Conservation (phyloP, 2,797 vertebrate genomes). For the Natrix natrix region DNA sequence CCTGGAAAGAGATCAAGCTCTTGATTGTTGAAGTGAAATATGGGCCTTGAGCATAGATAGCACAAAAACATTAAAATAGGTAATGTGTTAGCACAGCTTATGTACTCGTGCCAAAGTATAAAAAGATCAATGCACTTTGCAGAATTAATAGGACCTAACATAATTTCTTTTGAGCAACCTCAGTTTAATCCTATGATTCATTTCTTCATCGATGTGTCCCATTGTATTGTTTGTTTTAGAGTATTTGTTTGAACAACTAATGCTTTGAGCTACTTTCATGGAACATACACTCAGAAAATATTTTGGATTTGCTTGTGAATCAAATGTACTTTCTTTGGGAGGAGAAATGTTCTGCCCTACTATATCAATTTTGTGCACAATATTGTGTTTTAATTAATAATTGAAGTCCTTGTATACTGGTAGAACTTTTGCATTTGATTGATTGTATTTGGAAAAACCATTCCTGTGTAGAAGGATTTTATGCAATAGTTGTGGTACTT, state of each 20-base stretch:
- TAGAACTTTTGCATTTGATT: not conserved
- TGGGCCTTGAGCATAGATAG: slow-evolving; percentile 8
- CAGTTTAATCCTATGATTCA: not conserved
- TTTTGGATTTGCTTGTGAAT: not conserved
- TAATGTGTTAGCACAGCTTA: slow-evolving; percentile 19
- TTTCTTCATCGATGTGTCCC: not conserved
- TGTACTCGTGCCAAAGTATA: not conserved
- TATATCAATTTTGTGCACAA: not conserved
- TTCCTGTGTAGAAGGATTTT: not conserved
- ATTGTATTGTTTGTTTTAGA: not conserved
- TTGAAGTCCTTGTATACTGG: no score
- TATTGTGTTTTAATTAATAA: not conserved
- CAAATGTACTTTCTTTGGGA: not conserved
- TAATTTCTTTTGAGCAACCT: not conserved
- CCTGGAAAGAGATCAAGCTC: slow-evolving; percentile 24
- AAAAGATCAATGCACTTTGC: slow-evolving; percentile 1
- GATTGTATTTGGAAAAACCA: not conserved
- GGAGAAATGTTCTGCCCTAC: not conserved
- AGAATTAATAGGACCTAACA: not conserved
- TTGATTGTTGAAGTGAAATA: slow-evolving; percentile 23
- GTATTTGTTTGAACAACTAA: not conserved
- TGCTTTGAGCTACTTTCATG: not conserved
- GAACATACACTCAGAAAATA: not conserved
- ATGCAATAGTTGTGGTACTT: not conserved
- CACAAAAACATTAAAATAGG: not conserved